Evolutionary conservation across 2,113 vertebrate species (phyloP), one percentile per base, ranked within the genome.

Genomic region (Equus przewalskii): DNA sequence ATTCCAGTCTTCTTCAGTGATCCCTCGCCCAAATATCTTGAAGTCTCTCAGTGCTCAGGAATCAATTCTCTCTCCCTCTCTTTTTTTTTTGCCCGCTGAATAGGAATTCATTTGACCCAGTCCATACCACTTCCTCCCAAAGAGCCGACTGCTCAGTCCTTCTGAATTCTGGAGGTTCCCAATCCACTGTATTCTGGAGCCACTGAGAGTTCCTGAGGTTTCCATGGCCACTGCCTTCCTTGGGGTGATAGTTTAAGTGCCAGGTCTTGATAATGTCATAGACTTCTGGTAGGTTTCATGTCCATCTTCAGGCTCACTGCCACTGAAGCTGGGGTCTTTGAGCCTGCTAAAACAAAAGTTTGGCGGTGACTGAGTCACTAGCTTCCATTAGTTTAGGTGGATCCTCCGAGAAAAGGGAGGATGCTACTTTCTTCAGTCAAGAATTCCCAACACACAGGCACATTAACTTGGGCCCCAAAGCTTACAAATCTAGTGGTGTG

Each of bases 401-500:
- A 28, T 93, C 46, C 91, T 73, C 24, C 4, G 30, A 76, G n/a
- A 78, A 76, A 91, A 10, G 14, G 7, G 33, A 70, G 5, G 60
- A 70, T 36, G 24, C 18, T 41, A 62, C 19, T 88, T 72, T 26
- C 70, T 85, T 95, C 70, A 79, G 10, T 79, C 24, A 76, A 15
- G 9, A 49, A 0, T 60, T 13, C 9, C 1, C 62, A 36, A 46
- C 10, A 8, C 5, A 28, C 56, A 14, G 2, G 3, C 6, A 75
- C 60, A 16, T n/a, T 12, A 78, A n/a, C 26, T 72, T 28, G 46
- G 15, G 28, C 8, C 26, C n/a, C 36, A 18, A 72, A 49, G 8
- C 69, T 88, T 75, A 67, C 19, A 44, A 7, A 65, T 83, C 70
- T 83, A 83, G 54, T 73, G 44, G 18, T 60, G 28, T 75, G 72